Evolutionary conservation across 1,140 invertebrate genomes (phyloP), one percentile per base, ranked within the genome.

Genomic region (Cotesia typhae): DNA sequence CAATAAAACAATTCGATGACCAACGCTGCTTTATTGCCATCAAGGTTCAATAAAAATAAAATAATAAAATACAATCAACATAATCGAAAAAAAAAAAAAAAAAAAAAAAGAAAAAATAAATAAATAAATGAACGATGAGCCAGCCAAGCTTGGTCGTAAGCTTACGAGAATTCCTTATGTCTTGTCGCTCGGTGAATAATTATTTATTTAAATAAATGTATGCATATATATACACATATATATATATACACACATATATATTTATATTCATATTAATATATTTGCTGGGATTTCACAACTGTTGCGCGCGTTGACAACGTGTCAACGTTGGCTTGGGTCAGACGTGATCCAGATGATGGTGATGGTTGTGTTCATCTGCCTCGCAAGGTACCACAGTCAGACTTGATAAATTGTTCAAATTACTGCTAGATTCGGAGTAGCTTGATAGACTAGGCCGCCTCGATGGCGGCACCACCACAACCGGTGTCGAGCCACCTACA

Each of bases 371-470:
- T 76, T 86, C 83, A 72, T 86, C 83, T 52, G 82, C 75, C 70
- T 85, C 84, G 78, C 84, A 85, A 51, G 84, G 83, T 73, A 85
- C 83, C 72, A 85, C 82, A 75, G 84, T 85, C 67, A 85, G 71
- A 73, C 79, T 85, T 71, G 84, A 85, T 73, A 85, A 78, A 79
- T 85, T 85, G 70, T 81, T 85, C 76, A 85, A 75, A 76, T 84
- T 83, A 74, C 82, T 82, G 78, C 79, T 85, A 69, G 83, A 85
- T 65, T 85, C 83, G 75, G 83, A 84, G 79, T 84, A 85, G 77
- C 80, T 85, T 65, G 82, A 85, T 59, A 85, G 72, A 61, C 82
- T 83, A 55, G 84, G 79, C 63, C 78, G 77, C 10, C 77, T 78
- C 47, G 73, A 37, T 47, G 73, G 53, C 37, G 76, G 69, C 17